phyloP scores from a whole-genome alignment of 2,888 invertebrate species.

The Congeria kusceri region DNA sequence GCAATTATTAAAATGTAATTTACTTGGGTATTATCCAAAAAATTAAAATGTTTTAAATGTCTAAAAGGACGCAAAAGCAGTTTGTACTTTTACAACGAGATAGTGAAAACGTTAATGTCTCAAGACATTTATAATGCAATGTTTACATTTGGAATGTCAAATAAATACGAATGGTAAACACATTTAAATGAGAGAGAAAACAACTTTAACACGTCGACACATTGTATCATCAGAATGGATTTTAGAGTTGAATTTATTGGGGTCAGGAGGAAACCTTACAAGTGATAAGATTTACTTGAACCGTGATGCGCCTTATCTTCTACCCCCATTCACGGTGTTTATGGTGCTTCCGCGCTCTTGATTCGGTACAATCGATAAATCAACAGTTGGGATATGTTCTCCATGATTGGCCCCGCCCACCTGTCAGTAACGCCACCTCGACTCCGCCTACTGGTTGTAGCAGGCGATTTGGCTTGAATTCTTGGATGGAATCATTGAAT shows the following conservation, averaged over 20 bases:
- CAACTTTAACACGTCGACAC: background rate
- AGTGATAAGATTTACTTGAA: conserved; percentile 31
- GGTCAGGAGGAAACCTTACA: conserved; percentile 20
- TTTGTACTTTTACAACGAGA: too few relatives aligned
- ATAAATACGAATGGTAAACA: too few relatives aligned
- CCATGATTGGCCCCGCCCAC: background rate
- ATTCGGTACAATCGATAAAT: conserved; percentile 21
- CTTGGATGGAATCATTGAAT: too few relatives aligned
- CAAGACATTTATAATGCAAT: too few relatives aligned
- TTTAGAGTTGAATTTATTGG: conserved; percentile 22
- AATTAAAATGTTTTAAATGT: too few relatives aligned
- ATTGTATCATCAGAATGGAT: background rate
- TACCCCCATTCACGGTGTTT: conserved; percentile 24
- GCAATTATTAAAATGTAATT: too few relatives aligned
- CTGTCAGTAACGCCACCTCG: background rate
- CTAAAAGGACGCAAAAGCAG: too few relatives aligned
- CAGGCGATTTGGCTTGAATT: too few relatives aligned
- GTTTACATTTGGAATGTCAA: too few relatives aligned
- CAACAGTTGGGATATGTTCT: conserved; percentile 8
- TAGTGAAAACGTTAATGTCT: too few relatives aligned
- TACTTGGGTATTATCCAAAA: too few relatives aligned
- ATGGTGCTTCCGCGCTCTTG: conserved; percentile 22
- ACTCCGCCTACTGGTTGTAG: background rate
- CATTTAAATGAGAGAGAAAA: too few relatives aligned
- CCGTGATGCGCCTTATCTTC: conserved; percentile 35